A percentile compares a stretch with the other conserved stretches of the same genome.
Conservation (phyloP, 2,888 invertebrate species). For the Apamea monoglypha region DNA sequence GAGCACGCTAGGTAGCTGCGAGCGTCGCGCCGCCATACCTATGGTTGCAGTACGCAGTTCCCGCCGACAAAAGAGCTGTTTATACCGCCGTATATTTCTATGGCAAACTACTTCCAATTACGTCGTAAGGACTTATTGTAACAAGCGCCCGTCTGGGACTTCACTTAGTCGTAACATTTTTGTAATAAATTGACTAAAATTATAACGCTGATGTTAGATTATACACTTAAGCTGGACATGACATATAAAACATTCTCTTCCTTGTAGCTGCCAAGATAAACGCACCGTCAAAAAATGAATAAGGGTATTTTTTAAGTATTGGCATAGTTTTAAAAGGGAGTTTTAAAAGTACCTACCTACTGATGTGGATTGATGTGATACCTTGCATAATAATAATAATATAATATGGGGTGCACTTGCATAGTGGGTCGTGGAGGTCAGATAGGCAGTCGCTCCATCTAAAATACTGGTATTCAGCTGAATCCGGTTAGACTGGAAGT, state of each 20-base stretch:
- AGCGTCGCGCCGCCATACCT: constrained; percentile 51
- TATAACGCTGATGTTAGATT: neutral
- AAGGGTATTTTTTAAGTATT: neutral
- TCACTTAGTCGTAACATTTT: constrained; percentile 6
- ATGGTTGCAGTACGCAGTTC: constrained; percentile 39
- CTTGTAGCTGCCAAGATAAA: neutral
- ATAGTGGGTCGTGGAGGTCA: too few species aligned
- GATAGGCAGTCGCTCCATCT: too few species aligned
- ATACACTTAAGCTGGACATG: neutral
- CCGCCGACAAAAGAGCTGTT: constrained; percentile 61
- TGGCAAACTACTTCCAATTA: constrained; percentile 49
- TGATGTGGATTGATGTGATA: neutral
- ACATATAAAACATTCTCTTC: neutral
- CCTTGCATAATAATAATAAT: neutral
- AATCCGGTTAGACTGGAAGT: too few species aligned
- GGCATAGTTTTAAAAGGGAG: neutral
- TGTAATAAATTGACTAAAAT: neutral
- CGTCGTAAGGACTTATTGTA: constrained; percentile 21
- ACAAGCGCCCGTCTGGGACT: constrained; percentile 22
- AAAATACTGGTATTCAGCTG: too few species aligned
- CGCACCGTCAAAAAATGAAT: neutral
- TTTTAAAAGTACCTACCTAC: too few species aligned
- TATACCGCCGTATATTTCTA: constrained; percentile 48
- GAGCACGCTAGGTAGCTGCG: constrained; percentile 74
- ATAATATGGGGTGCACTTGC: too few species aligned